Percentiles rank a stretch among this genome's conserved stretches.
These are phyloP conservation scores for Pituophis catenifer DNA, from an alignment of 2,113 vertebrate genomes.

Conservation along the genomic window DNA sequence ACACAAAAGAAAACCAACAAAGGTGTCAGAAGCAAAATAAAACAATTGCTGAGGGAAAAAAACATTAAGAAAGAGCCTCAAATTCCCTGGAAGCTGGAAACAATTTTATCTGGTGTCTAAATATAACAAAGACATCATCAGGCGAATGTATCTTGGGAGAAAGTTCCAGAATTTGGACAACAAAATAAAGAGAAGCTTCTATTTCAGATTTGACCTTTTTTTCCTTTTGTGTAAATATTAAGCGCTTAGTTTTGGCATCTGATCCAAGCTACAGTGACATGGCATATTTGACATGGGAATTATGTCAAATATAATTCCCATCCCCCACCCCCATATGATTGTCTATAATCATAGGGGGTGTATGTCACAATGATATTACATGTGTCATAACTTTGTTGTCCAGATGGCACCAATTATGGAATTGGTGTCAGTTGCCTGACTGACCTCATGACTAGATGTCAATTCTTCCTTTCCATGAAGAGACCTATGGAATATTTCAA, in stretches of 20 bases:
- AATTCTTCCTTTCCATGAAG: neutral
- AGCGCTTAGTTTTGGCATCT: neutral
- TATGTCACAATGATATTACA: neutral
- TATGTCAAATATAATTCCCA: neutral
- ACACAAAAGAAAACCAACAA: neutral
- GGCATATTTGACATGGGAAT: neutral
- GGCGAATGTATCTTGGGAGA: neutral
- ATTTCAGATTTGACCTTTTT: neutral
- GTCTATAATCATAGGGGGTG: neutral
- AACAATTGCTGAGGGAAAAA: neutral
- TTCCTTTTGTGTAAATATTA: neutral
- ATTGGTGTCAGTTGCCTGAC: neutral
- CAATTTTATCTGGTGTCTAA: neutral
- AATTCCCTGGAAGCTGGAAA: neutral
- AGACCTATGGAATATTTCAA: neutral
- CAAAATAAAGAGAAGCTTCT: neutral
- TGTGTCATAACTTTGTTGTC: neutral
- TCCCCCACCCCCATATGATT: neutral
- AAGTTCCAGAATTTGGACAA: neutral
- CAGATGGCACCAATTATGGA: neutral
- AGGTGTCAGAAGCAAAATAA: neutral
- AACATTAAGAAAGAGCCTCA: neutral
- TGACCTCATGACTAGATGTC: neutral
- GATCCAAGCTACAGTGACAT: neutral
- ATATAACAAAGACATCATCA: neutral